Evolutionary conservation across 2,797 vertebrate species (phyloP).

Genomic region (Dermochelys coriacea): DNA sequence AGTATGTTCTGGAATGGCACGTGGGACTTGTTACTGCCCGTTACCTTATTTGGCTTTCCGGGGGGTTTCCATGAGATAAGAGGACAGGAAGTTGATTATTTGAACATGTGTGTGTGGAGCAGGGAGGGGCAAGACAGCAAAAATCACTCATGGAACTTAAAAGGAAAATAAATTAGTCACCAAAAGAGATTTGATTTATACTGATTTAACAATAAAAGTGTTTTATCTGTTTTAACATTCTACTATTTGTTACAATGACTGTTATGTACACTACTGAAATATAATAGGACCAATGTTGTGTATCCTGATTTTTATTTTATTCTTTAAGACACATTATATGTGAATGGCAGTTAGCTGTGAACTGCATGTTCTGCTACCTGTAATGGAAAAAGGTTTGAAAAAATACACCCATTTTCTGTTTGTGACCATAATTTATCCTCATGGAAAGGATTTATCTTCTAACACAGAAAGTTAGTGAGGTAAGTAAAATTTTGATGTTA

Average conservation of each 20-base stretch:
- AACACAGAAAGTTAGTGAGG: background rate
- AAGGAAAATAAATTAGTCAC: background rate
- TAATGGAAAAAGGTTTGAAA: slow-evolving; percentile 19
- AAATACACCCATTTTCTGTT: slow-evolving; percentile 2
- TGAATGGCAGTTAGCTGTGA: background rate
- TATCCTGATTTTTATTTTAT: background rate
- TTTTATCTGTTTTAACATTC: background rate
- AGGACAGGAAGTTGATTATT: background rate
- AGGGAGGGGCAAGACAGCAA: rapidly evolving
- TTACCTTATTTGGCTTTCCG: background rate
- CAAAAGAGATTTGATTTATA: background rate
- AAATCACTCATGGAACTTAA: background rate
- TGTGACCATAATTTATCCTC: background rate
- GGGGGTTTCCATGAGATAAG: background rate
- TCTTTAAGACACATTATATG: background rate
- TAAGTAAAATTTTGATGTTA: background rate
- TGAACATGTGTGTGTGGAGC: background rate
- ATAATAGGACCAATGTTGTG: background rate
- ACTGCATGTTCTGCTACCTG: slow-evolving; percentile 25
- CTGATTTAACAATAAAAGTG: background rate
- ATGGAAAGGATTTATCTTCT: background rate
- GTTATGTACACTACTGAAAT: background rate
- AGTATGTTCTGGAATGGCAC: background rate
- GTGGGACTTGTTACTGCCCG: background rate
- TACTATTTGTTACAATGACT: background rate